Base-by-base conservation (phyloP, 2,113 vertebrate genomes). In the Coregonus clupeaformis region DNA sequence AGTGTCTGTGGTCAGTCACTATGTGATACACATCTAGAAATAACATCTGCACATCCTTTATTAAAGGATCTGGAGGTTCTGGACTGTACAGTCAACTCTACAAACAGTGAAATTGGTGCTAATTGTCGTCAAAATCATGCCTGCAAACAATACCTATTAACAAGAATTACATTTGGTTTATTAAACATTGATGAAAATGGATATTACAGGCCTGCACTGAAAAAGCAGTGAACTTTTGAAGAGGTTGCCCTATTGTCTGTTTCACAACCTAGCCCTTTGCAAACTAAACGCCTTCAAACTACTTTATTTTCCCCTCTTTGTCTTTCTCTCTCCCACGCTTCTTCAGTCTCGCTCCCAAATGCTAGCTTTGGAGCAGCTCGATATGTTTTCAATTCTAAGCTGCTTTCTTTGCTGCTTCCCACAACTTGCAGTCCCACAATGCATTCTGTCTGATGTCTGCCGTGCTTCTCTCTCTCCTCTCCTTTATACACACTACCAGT, bases 21-120 rank as follows among this genome's bases (percentile, higher is more conserved):
- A 63, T 72, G 60, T 63, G 24, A 45, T 16, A 45, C 32, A 68
- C 30, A 22, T 68, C 18, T 68, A 18, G 66, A 42, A 42, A 68
- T 68, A 68, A 68, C 66, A 68, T 68, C 32, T 32, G 9, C 36
- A 11, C 1, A 20, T 36, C 30, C 36, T 18, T 5, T 36, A 14
- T 18, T 36, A 36, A 42, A 68, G 66, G 32, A 68, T n/a, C 16
- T 16, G 22, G 27, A 30, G 13, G 64, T 25, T 29, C 60, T 25
- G 60, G 25, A 29, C 24, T 16, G 63, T 27, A 27, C 13, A 16
- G 27, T n/a, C 7, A 45, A 18, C 66, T n/a, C 32, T 9, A 68
- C 3, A 20, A 25, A 47, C 67, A 22, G n/a, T n/a, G 32, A 14
- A n/a, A 5, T 45, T 18, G 11, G 32, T 68, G 66, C 20, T 9